Conservation (phyloP, 2,797 vertebrate genomes). For the Cyprinodon diabolis region DNA sequence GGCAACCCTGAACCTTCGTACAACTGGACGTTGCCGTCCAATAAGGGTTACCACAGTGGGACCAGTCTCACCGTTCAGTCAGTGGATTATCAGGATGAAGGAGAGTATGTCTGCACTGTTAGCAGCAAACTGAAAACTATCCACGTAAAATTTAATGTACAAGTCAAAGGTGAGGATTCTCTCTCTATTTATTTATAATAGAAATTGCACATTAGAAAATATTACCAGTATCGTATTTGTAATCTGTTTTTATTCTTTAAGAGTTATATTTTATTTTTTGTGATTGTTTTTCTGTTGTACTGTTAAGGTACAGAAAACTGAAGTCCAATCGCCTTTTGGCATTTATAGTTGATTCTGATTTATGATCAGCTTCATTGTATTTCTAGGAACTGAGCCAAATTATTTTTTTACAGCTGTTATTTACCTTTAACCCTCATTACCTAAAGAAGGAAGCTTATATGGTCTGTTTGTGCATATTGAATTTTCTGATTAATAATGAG, state of each 20-base stretch:
- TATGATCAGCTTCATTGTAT: background rate
- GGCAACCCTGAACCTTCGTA: constrained; percentile 60
- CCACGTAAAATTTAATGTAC: background rate
- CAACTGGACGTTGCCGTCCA: constrained; percentile 26
- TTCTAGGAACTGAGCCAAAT: background rate
- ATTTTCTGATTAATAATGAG: background rate
- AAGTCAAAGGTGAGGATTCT: constrained; percentile 46
- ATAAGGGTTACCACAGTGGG: rapidly evolving
- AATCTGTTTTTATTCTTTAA: no score
- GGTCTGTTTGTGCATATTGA: background rate
- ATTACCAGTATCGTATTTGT: no score
- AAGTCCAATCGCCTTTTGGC: no score
- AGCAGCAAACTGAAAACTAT: rapidly evolving
- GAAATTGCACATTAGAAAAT: no score
- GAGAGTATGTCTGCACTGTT: constrained; percentile 33
- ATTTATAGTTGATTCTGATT: no score
- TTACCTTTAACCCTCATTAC: background rate
- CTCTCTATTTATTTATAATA: no score
- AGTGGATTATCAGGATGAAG: background rate
- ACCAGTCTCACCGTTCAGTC: constrained; percentile 1
- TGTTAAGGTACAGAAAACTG: no score
- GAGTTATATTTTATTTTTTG: no score
- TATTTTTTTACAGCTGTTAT: background rate
- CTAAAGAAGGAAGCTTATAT: background rate
- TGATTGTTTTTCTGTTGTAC: no score